Evolutionary conservation across 2,113 vertebrate species (phyloP), one percentile per base, ranked within the genome.

Genomic region (Pelecanoides urinatrix): DNA sequence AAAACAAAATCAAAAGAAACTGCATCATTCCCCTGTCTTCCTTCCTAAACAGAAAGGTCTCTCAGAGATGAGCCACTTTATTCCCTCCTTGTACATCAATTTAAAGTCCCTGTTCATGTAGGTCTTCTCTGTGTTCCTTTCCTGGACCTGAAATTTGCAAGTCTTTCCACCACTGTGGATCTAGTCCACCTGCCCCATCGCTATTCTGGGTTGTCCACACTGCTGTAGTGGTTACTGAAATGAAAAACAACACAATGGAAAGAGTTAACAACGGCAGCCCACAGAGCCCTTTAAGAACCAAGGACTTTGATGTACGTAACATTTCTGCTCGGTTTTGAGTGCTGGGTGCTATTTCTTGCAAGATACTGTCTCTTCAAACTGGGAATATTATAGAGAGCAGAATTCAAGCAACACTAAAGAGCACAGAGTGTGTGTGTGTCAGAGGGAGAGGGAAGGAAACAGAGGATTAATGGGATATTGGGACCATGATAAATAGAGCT

Each of bases 141-240:
- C 93, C 96, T 95, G 95, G 97, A 97, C 96, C 95, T 96, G 94
- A 95, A 96, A 95, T 91, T 67, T 96, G 89, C 81, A 96, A 96
- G 93, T 94, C 71, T 96, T 91, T 95, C 62, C 96, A 97, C 94
- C 95, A 97, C 80, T 95, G 95, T 95, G 97, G 84, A 97, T 95
- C 96, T 97, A 97, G 63, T 92, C 92, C 95, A 96, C 97, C 94
- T 95, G 94, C 94, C 95, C 90, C 93, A 96, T 96, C 40, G 95
- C 97, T 97, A 97, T 96, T 97, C 78, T 96, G 96, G 94, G 91
- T 88, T 96, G 95, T 97, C 96, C 96, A 95, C 81, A 96, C 29
- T 95, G 96, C 84, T 97, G 96, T 95, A 96, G 95, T 76, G 66
- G 94, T 96, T 96, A 97, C 96, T 97, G 97, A 94, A 97, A 97